Conservation (phyloP, 1,140 invertebrate genomes). For the Hirudo medicinalis region DNA sequence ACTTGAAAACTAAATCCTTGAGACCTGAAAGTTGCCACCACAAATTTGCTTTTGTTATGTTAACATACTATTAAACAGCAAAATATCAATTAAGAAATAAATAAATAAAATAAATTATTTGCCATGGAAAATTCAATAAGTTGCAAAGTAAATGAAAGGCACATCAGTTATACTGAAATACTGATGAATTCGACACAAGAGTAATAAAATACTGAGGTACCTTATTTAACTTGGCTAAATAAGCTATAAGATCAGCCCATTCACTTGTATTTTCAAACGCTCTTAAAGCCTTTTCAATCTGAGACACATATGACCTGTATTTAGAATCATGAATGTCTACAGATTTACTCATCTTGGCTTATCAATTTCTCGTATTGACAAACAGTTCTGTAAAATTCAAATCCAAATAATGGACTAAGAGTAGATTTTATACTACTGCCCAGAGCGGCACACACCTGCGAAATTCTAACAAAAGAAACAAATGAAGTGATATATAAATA, state of each 20-base stretch:
- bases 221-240: slow-evolving; percentile 80
- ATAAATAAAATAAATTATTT: background rate
- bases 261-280: slow-evolving; percentile 86
- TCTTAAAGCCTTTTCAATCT: slow-evolving; percentile 73
- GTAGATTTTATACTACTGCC: background rate
- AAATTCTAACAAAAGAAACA: too few relatives aligned
- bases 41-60: too few relatives aligned
- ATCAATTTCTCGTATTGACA: background rate
- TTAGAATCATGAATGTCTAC: slow-evolving; percentile 34
- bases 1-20: too few relatives aligned
- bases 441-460: too few relatives aligned
- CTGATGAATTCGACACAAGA: background rate
- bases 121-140: background rate
- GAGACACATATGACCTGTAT: slow-evolving; percentile 37
- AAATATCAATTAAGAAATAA: background rate
- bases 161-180: background rate
- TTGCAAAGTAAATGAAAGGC: background rate
- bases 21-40: too few relatives aligned
- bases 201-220: slow-evolving; percentile 42
- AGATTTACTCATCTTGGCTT: background rate
- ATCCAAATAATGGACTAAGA: background rate
- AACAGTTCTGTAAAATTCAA: background rate
- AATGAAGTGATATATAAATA: too few relatives aligned
- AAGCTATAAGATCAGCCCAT: slow-evolving; percentile 87
- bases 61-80: too few relatives aligned